These are phyloP conservation scores for Brachypterus glaber DNA, from an alignment of 2,888 invertebrate species.

Conservation along the genomic window DNA sequence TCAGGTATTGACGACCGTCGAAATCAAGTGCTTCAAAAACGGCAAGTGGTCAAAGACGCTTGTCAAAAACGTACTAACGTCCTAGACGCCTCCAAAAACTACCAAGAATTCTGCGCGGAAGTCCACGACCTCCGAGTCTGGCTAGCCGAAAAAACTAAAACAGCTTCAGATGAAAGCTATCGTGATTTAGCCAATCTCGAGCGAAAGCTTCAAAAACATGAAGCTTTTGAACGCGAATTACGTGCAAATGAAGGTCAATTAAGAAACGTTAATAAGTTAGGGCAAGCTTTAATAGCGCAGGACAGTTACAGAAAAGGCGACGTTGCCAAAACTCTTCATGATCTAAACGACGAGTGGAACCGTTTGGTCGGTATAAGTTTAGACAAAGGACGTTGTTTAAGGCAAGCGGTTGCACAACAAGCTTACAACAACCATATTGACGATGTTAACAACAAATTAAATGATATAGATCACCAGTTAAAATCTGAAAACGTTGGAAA, in stretches of 20 bases:
- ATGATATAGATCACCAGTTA: conserved; percentile 72
- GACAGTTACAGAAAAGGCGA: conserved; percentile 62
- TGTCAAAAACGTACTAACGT: conserved; percentile 65
- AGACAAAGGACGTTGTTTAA: conserved; percentile 60
- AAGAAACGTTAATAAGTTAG: conserved; percentile 73
- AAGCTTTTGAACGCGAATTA: conserved; percentile 92
- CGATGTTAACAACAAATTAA: conserved; percentile 77
- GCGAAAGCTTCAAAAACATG: conserved; percentile 89
- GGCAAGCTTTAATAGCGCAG: conserved; percentile 60
- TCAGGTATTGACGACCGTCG: conserved; percentile 56
- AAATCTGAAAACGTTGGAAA: conserved; percentile 75
- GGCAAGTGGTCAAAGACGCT: conserved; percentile 65
- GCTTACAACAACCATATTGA: conserved; percentile 72
- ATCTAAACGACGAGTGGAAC: conserved; percentile 71
- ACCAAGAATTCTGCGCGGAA: conserved; percentile 87
- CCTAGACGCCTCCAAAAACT: conserved; percentile 75
- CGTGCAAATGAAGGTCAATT: conserved; percentile 90
- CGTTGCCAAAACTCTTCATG: conserved; percentile 56
- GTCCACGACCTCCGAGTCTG: conserved; percentile 83
- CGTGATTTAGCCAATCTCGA: conserved; percentile 82
- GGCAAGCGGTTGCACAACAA: conserved; percentile 84
- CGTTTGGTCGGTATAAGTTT: conserved; percentile 57
- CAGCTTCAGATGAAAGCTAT: conserved; percentile 88
- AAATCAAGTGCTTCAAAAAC: conserved; percentile 62
- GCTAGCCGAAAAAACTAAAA: conserved; percentile 85